Evolutionary conservation across 2,113 vertebrate genomes (phyloP).

Genomic region (Myodes glareolus): DNA sequence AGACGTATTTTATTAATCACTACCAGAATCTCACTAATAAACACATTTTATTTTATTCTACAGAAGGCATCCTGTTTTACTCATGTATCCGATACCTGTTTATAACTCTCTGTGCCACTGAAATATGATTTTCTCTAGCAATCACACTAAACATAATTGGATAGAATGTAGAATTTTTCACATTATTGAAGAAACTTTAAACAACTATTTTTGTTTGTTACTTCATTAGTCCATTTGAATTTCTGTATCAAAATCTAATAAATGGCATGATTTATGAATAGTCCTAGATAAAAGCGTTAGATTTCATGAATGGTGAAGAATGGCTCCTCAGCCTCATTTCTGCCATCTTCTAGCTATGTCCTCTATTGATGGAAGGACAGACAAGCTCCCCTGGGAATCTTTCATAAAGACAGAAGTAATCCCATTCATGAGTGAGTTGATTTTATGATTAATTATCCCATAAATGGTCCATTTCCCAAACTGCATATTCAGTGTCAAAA

Average conservation of each 20-base stretch:
- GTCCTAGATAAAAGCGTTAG: not conserved
- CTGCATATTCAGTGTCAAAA: not conserved
- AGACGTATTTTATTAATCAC: not conserved
- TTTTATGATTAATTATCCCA: not conserved
- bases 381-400: not conserved
- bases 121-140: not conserved
- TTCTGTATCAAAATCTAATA: not conserved
- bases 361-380: not conserved
- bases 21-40: not conserved
- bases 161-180: not conserved
- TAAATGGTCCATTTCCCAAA: not conserved
- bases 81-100: not conserved
- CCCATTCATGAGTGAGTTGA: not conserved
- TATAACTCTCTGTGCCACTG: not conserved
- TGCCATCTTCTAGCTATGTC: not conserved
- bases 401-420: not conserved
- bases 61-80: not conserved
- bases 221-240: not conserved
- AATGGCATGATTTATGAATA: not conserved
- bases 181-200: slow-evolving; percentile 1
- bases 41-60: not conserved
- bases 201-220: not conserved
- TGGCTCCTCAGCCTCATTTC: not conserved
- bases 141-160: not conserved
- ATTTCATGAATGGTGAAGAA: not conserved